A percentile compares a stretch with the other conserved stretches of the same genome.
phyloP scores from a whole-genome alignment of 1,140 invertebrate species.

The Ephestia elutella region DNA sequence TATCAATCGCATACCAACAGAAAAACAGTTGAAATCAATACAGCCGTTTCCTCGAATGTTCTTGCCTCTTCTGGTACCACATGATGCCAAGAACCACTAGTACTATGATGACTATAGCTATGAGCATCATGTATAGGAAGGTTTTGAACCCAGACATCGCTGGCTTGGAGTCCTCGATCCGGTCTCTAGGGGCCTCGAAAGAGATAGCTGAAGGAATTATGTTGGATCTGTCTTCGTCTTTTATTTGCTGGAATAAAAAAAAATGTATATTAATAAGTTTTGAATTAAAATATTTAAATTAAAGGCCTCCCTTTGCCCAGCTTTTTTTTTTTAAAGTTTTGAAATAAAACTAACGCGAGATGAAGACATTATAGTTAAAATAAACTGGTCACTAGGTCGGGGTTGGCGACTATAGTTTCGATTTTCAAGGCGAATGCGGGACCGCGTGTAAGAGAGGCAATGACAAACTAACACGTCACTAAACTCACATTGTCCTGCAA shows the following conservation, averaged over 20 bases:
- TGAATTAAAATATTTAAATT: no score
- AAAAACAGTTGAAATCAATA: conserved; percentile 79
- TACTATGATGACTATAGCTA: conserved; percentile 84
- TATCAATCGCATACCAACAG: neutral
- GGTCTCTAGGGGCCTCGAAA: conserved; percentile 90
- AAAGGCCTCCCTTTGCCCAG: no score
- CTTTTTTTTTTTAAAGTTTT: no score
- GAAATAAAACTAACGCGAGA: no score
- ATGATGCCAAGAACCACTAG: conserved; percentile 90
- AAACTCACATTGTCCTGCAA: conserved; percentile 80
- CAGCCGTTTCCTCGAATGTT: conserved; percentile 91
- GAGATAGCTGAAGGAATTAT: conserved; percentile 87
- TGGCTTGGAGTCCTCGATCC: conserved; percentile 90
- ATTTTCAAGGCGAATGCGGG: no score
- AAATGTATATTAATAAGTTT: neutral
- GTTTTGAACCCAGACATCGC: conserved; percentile 90
- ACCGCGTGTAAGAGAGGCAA: no score
- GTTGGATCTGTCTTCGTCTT: conserved; percentile 81
- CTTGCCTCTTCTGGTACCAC: conserved; percentile 93
- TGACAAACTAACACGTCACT: no score
- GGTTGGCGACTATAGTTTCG: no score
- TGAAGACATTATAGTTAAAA: no score
- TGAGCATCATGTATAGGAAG: conserved; percentile 88
- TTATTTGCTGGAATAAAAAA: conserved; percentile 74
- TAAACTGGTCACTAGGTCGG: no score